These are phyloP conservation scores for Sminthopsis crassicaudata DNA, from an alignment of 2,113 vertebrate genomes.

Conservation along the genomic window DNA sequence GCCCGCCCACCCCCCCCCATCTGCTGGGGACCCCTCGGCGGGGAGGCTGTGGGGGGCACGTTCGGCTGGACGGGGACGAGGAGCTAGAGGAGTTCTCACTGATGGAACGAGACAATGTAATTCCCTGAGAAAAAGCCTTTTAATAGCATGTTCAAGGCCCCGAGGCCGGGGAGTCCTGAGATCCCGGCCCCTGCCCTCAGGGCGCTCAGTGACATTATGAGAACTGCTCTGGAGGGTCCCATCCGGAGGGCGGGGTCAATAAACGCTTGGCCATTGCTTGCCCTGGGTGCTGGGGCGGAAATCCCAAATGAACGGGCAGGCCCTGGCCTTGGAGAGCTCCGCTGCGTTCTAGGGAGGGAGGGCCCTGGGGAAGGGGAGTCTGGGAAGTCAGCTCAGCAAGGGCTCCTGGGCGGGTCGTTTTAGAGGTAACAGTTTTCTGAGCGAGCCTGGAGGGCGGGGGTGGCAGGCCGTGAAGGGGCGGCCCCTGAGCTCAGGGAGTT, in stretches of 20 bases:
- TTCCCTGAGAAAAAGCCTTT: background rate
- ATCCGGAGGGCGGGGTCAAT: background rate
- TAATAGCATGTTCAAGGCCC: background rate
- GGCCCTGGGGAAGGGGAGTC: too few species aligned
- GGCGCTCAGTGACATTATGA: background rate
- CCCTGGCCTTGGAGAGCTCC: background rate
- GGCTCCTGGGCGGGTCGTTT: too few species aligned
- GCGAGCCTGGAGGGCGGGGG: too few species aligned
- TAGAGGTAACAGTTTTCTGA: too few species aligned
- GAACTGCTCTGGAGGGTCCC: background rate
- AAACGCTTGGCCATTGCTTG: background rate
- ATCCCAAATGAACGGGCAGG: background rate
- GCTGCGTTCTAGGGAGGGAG: too few species aligned
- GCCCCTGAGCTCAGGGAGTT: too few species aligned
- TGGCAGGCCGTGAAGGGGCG: too few species aligned
- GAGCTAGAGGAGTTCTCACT: too few species aligned
- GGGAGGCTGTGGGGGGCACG: background rate
- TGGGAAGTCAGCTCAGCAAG: too few species aligned
- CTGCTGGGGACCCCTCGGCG: background rate
- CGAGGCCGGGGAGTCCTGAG: too few species aligned
- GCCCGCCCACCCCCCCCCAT: too few species aligned
- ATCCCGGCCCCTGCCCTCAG: background rate
- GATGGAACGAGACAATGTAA: background rate
- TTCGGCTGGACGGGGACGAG: background rate
- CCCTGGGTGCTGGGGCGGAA: too few species aligned